These are phyloP conservation scores for Uropsilus gracilis DNA, from an alignment of 2,113 vertebrate species.

Conservation along the genomic window DNA sequence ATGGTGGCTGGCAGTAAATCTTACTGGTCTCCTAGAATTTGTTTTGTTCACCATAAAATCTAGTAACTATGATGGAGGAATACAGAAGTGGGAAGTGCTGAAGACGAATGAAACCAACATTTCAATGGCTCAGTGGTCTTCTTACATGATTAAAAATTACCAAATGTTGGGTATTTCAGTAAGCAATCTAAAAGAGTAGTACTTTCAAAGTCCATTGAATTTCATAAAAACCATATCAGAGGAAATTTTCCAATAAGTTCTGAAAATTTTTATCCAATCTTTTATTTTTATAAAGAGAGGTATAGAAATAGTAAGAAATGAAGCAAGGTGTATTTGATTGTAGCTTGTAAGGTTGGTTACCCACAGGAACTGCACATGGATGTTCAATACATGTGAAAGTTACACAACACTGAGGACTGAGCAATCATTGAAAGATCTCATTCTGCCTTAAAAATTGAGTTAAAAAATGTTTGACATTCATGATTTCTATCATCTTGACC, in stretches of 20 bases:
- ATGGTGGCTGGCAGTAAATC: not conserved
- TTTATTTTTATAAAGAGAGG: not conserved
- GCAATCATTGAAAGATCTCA: not conserved
- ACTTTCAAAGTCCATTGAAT: not conserved
- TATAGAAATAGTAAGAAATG: not conserved
- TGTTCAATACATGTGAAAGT: not conserved
- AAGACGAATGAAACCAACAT: not conserved
- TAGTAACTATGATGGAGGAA: not conserved
- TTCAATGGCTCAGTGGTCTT: not conserved
- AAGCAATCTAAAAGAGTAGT: not conserved
- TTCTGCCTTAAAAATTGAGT: constrained; percentile 35
- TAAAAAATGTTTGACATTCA: not conserved
- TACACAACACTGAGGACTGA: not conserved
- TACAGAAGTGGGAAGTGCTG: not conserved
- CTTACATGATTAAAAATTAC: constrained; percentile 36
- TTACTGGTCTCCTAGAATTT: constrained; percentile 59
- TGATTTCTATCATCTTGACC: constrained; percentile 22
- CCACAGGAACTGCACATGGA: not conserved
- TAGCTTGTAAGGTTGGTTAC: not conserved
- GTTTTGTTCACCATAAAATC: not conserved
- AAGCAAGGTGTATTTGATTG: not conserved
- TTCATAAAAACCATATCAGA: not conserved
- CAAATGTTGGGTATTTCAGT: constrained; percentile 18
- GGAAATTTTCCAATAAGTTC: not conserved
- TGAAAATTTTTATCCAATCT: not conserved